Conservation (phyloP, 2,888 invertebrate genomes). For the Agriopis marginaria region DNA sequence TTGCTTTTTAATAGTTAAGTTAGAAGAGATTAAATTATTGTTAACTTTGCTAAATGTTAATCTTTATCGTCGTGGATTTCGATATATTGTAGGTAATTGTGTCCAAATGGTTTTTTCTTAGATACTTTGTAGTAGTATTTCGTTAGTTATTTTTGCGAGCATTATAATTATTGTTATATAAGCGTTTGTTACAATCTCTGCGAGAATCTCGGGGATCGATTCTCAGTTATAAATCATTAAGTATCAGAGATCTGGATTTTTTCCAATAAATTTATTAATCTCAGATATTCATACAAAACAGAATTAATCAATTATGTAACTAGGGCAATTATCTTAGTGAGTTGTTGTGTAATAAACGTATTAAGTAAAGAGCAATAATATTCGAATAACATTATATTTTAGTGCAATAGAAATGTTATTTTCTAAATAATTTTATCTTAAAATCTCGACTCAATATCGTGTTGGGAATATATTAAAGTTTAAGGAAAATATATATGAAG, state of each 20-base stretch:
- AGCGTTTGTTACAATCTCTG: slow-evolving; percentile 75
- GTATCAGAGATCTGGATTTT: slow-evolving; percentile 41
- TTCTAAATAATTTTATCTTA: slow-evolving; percentile 76
- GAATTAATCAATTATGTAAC: slow-evolving; percentile 44
- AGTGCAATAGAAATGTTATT: slow-evolving; percentile 84
- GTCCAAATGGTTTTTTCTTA: slow-evolving; percentile 59
- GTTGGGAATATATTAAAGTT: slow-evolving; percentile 49
- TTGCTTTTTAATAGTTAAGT: slow-evolving; percentile 76
- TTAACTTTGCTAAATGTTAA: slow-evolving; percentile 84
- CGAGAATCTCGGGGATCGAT: slow-evolving; percentile 72
- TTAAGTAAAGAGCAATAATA: slow-evolving; percentile 74
- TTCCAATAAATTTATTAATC: slow-evolving; percentile 45
- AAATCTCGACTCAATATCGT: slow-evolving; percentile 58
- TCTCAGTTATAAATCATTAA: slow-evolving; percentile 53
- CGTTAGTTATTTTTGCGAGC: slow-evolving; percentile 55
- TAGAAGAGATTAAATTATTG: slow-evolving; percentile 86
- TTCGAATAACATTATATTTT: slow-evolving; percentile 65
- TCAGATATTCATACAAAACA: slow-evolving; percentile 34
- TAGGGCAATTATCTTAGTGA: slow-evolving; percentile 50
- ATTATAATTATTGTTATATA: slow-evolving; percentile 60
- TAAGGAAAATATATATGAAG: slow-evolving; percentile 61
- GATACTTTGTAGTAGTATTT: slow-evolving; percentile 54
- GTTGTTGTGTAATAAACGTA: slow-evolving; percentile 63
- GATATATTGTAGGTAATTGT: slow-evolving; percentile 55
- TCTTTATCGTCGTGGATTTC: slow-evolving; percentile 63